phyloP scores from a whole-genome alignment of 2,113 vertebrate species.

The Cathartes aura region DNA sequence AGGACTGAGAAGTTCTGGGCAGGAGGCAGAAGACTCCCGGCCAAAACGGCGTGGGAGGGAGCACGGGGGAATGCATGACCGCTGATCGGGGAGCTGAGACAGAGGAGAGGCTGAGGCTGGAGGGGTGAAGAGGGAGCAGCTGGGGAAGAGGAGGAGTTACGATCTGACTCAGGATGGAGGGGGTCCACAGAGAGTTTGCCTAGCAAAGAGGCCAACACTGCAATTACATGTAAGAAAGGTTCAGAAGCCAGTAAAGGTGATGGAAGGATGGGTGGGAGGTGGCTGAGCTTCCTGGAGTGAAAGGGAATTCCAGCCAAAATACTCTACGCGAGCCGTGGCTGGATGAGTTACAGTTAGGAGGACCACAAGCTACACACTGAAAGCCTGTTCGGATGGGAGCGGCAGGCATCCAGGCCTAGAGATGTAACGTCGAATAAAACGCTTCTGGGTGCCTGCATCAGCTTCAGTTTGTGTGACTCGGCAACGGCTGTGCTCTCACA shows the following conservation, averaged over 20 bases:
- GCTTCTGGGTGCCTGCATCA: not conserved
- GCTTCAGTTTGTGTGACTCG: not conserved
- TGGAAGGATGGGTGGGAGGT: not conserved
- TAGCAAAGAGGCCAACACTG: not conserved
- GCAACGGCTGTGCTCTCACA: rapidly evolving
- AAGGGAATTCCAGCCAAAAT: not conserved
- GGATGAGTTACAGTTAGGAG: not conserved
- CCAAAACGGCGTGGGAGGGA: not conserved
- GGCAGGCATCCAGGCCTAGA: not conserved
- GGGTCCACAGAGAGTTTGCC: not conserved
- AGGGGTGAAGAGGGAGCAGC: not conserved
- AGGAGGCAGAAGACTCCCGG: not conserved
- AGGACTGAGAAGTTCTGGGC: not conserved
- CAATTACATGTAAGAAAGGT: not conserved
- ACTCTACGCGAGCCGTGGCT: rapidly evolving
- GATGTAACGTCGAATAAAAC: not conserved
- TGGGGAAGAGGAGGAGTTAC: not conserved
- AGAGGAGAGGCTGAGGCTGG: not conserved
- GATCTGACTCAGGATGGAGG: not conserved
- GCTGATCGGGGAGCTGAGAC: not conserved
- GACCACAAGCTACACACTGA: not conserved
- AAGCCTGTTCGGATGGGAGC: not conserved
- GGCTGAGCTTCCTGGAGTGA: not conserved
- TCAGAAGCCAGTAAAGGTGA: not conserved
- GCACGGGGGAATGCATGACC: rapidly evolving